phyloP scores from a whole-genome alignment of 2,113 vertebrate species.

The Phaetusa simplex region DNA sequence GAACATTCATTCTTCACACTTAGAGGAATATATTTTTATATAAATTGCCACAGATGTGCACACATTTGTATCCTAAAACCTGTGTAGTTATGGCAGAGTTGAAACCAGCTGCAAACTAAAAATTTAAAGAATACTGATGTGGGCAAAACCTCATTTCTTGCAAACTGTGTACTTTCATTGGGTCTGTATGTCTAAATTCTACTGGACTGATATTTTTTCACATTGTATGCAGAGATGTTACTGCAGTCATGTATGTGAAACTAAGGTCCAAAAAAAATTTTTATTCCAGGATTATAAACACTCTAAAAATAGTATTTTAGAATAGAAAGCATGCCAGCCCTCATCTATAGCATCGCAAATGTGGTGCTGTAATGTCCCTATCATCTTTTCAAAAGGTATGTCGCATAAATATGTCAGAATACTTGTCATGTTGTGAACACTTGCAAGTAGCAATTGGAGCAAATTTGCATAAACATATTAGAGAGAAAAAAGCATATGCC shows the following conservation, averaged over 20 bases:
- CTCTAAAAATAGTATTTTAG: background rate
- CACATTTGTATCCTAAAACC: background rate
- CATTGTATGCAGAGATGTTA: background rate
- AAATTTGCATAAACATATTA: slow-evolving; percentile 60
- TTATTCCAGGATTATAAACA: background rate
- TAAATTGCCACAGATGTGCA: background rate
- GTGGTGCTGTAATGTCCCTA: background rate
- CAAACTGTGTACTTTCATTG: background rate
- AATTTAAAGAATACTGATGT: background rate
- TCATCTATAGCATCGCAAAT: background rate
- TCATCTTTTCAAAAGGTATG: slow-evolving; percentile 38
- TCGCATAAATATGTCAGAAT: slow-evolving; percentile 53
- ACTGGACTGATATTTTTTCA: background rate
- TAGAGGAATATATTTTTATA: background rate
- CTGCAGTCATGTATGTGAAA: background rate
- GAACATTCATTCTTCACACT: background rate
- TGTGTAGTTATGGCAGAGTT: background rate
- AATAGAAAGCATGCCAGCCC: background rate
- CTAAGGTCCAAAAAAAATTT: background rate
- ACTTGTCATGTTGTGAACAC: slow-evolving; percentile 52
- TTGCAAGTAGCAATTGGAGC: slow-evolving; percentile 38
- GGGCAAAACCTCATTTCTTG: background rate
- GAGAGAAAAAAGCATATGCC: background rate
- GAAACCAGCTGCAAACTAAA: background rate
- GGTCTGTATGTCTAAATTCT: background rate